These are phyloP conservation scores for Karalla daura DNA, from an alignment of 2,797 vertebrate species.

Conservation along the genomic window DNA sequence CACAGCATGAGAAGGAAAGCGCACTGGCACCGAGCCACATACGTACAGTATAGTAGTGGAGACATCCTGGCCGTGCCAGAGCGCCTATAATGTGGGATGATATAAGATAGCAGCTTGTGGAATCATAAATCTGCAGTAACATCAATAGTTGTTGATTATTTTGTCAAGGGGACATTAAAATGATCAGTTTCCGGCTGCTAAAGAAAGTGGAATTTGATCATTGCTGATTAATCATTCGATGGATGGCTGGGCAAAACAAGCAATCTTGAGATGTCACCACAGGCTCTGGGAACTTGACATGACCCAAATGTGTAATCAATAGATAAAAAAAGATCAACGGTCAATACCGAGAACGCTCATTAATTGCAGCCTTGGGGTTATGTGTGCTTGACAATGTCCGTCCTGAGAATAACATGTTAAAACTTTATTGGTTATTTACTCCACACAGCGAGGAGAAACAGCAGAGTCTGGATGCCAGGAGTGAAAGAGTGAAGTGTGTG, in stretches of 20 bases:
- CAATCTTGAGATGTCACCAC: background rate
- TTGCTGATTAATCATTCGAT: background rate
- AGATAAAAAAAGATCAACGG: background rate
- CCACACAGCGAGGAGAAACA: too few species aligned
- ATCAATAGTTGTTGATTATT: too few species aligned
- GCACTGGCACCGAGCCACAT: conserved; percentile 53
- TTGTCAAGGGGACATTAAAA: background rate
- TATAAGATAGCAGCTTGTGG: background rate
- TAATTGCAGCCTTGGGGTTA: background rate
- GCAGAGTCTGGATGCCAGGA: too few species aligned
- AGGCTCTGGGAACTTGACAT: background rate
- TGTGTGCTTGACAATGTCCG: background rate
- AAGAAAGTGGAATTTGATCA: background rate
- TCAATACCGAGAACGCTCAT: background rate
- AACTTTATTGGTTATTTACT: background rate
- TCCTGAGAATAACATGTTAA: background rate
- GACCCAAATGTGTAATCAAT: background rate
- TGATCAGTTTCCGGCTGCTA: background rate
- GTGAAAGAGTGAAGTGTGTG: too few species aligned
- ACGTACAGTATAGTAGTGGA: conserved; percentile 34
- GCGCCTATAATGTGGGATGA: background rate
- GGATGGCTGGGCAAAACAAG: background rate
- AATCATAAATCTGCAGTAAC: background rate
- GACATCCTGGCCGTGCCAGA: background rate
- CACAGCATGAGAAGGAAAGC: conserved; percentile 68